Evolutionary conservation across 2,888 invertebrate species (phyloP), one percentile per base, ranked within the genome.

Genomic region (Ernsta delagoae): DNA sequence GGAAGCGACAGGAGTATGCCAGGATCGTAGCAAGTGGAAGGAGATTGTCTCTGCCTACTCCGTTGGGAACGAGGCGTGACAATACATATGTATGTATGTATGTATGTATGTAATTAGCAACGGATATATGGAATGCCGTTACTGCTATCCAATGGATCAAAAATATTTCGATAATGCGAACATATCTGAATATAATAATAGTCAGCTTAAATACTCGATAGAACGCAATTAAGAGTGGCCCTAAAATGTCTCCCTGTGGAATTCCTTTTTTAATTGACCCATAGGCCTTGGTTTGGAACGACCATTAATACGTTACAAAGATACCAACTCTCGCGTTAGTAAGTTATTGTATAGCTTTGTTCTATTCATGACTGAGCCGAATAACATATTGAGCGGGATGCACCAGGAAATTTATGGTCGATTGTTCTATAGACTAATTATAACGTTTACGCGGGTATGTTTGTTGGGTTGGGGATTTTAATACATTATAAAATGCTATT

Each of bases 321-420:
- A 64, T 56, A 56, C 39, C 6, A 64, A 56, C 45, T 24, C 54
- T 11, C 48, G 5, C 39, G 39, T 56, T 60, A 43, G 66, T 62
- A 61, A 45, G n/a, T 45, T 45, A 68, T 62, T 41, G 57, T 39
- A 5, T 9, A 56, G 56, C 62, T 68, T 67, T 45, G 68, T 61
- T 67, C 57, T 68, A 62, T 68, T 68, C 57, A 68, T 57, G 57
- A 48, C 62, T 31, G 8, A 7, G 8, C 39, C 41, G 39, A 48
- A 36, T 48, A 68, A 68, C 62, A 61, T 56, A 67, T 62, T 62
- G 62, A 57, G 57, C 24, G 67, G 56, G 56, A 67, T 67, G 7
- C 36, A 61, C 65, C 9, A 39, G 24, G 48, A 41, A 57, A 68
- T 62, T 68, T 68, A 67, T 67, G 48, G 61, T 45, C 67, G 48